phyloP scores from a whole-genome alignment of 2,888 invertebrate species.

The Meghimatium bilineatum region DNA sequence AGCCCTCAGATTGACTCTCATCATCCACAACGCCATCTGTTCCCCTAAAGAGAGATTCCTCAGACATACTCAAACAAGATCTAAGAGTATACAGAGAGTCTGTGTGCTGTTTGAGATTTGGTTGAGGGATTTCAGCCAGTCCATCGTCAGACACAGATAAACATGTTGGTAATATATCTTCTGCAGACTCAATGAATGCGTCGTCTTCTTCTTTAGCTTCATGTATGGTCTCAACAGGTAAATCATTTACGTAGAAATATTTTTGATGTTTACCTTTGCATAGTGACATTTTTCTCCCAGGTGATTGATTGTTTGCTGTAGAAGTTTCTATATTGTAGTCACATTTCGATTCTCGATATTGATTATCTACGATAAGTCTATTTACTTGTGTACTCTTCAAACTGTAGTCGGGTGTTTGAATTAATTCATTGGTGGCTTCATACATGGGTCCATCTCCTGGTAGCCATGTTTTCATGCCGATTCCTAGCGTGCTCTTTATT shows the following conservation, averaged over 20 bases:
- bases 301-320: not conserved
- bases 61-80: slow-evolving; percentile 36
- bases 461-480: not conserved
- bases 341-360: not conserved
- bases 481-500: not conserved
- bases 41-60: slow-evolving; percentile 5
- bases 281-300: not conserved
- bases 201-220: not conserved
- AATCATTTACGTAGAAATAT: not conserved
- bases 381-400: not conserved
- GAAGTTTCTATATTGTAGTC: not conserved
- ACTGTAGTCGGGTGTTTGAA: not conserved
- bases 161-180: not conserved
- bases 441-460: not conserved
- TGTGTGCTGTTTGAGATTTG: slow-evolving; percentile 5
- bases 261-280: not conserved
- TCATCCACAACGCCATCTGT: not conserved
- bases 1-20: not conserved
- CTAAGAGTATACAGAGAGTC: slow-evolving; percentile 38
- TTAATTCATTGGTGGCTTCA: not conserved
- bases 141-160: slow-evolving; percentile 37
- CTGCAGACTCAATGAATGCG: not conserved
- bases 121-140: slow-evolving; percentile 10
- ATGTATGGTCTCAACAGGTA: not conserved
- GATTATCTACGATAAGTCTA: not conserved